Percentiles rank a stretch among this genome's conserved stretches.
phyloP scores from a whole-genome alignment of 2,113 vertebrate species.

The Psilopsiagon aurifrons region DNA sequence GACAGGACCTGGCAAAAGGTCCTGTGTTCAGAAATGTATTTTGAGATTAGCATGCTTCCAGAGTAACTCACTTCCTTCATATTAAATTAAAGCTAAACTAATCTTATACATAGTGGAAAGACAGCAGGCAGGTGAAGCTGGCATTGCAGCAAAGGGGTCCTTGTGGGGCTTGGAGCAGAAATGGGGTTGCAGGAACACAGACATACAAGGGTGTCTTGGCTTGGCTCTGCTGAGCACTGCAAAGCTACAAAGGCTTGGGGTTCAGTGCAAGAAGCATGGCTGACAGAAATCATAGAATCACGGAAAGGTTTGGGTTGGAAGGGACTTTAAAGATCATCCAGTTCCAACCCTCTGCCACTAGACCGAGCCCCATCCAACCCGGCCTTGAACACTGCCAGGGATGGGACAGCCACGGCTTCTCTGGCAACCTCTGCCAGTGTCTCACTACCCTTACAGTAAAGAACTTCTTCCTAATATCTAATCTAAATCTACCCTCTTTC shows the following conservation, averaged over 20 bases:
- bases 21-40: background rate
- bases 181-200: background rate
- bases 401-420: background rate
- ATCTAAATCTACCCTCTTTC: background rate
- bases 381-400: background rate
- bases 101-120: background rate
- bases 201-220: background rate
- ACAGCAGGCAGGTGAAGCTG: slow-evolving; percentile 37
- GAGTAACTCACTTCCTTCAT: slow-evolving; percentile 8
- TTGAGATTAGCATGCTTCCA: background rate
- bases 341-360: background rate
- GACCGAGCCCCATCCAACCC: background rate
- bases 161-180: background rate
- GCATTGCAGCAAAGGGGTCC: background rate
- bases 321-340: background rate
- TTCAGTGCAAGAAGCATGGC: accelerated
- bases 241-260: background rate
- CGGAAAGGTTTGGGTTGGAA: background rate
- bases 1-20: slow-evolving; percentile 10
- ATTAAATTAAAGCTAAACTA: background rate
- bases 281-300: background rate
- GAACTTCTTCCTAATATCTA: background rate
- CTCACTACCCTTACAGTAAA: background rate
- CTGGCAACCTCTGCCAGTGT: background rate
- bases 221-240: background rate